Evolutionary conservation across 2,888 invertebrate genomes (phyloP).

Genomic region (Silvanus unidentatus): DNA sequence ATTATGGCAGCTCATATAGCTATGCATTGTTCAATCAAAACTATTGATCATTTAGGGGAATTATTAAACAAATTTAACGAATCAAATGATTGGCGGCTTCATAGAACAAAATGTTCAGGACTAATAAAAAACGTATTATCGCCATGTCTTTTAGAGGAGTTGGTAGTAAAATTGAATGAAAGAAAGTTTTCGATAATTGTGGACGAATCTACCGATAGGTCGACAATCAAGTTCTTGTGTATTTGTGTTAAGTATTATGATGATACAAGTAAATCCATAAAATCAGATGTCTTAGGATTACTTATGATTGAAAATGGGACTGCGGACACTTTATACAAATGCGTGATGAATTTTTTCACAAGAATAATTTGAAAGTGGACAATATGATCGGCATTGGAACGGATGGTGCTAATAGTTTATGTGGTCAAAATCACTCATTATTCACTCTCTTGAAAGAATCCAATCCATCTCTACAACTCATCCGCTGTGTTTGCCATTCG

Average conservation of each 20-base stretch:
- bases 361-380: neutral
- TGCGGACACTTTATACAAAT: neutral
- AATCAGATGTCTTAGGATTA: neutral
- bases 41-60: conserved; percentile 1
- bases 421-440: conserved; percentile 23
- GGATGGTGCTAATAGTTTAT: conserved; percentile 25
- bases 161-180: neutral
- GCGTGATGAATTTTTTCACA: neutral
- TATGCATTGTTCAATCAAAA: conserved; percentile 1
- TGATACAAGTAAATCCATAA: neutral
- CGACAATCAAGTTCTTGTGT: neutral
- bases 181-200: neutral
- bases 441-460: conserved; percentile 19
- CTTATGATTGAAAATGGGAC: neutral
- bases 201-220: neutral
- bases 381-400: conserved; percentile 25
- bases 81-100: neutral
- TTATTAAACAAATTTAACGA: neutral
- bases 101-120: conserved; percentile 1
- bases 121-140: neutral
- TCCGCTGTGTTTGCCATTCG: conserved; percentile 22
- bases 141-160: neutral
- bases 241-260: neutral
- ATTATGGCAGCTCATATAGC: neutral
- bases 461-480: conserved; percentile 17